Conservation (phyloP, 2,113 vertebrate genomes). For the Patagioenas fasciata region DNA sequence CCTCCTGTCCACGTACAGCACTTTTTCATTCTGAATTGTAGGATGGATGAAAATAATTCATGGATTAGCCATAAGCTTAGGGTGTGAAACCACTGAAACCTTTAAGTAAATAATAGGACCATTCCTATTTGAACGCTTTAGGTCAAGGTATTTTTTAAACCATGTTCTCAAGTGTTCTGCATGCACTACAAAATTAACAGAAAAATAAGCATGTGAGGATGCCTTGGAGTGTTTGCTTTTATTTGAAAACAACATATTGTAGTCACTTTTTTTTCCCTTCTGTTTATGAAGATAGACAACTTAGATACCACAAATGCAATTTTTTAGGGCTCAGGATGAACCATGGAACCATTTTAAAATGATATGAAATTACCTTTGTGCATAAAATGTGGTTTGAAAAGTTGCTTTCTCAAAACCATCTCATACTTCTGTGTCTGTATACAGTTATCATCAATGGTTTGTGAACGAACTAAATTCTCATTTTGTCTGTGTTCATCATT, state of each 20-base stretch:
- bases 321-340: neutral
- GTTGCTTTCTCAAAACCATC: neutral
- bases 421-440: neutral
- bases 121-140: neutral
- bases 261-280: neutral
- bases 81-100: neutral
- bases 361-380: neutral
- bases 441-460: neutral
- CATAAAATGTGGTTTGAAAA: neutral
- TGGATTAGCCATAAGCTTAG: neutral
- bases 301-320: neutral
- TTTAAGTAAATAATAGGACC: neutral
- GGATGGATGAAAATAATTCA: neutral
- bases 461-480: neutral
- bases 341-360: neutral
- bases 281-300: neutral
- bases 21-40: neutral
- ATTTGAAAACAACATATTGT: neutral
- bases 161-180: neutral
- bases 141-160: neutral
- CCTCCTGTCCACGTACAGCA: neutral
- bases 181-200: neutral
- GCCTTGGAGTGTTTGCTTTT: neutral
- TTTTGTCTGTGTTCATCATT: neutral
- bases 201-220: neutral